Conservation (phyloP, 2,888 invertebrate genomes). For the Anthophora plumipes region DNA sequence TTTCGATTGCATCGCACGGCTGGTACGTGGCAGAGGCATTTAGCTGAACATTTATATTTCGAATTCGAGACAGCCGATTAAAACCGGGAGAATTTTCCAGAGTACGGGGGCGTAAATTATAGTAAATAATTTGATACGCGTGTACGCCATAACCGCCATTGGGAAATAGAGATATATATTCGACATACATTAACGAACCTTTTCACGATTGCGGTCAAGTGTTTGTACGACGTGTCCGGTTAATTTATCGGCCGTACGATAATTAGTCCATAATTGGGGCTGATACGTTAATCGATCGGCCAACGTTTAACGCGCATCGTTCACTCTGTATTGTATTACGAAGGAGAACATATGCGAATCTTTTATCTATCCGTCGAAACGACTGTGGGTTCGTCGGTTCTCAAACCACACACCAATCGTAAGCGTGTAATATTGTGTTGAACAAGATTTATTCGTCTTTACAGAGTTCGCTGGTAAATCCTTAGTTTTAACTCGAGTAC, state of each 20-base stretch:
- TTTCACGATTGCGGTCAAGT: conserved; percentile 30
- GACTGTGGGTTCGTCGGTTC: too few relatives aligned
- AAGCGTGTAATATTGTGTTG: too few relatives aligned
- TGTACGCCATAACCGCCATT: conserved; percentile 2
- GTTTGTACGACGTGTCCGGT: conserved; percentile 4
- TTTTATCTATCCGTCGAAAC: too few relatives aligned
- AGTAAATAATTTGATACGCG: conserved; percentile 32
- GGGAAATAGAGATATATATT: conserved; percentile 48
- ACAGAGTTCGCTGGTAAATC: too few relatives aligned
- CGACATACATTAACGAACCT: conserved; percentile 3
- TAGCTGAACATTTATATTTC: conserved; percentile 34
- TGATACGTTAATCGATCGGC: conserved; percentile 7
- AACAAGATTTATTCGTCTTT: too few relatives aligned
- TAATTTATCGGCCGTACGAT: conserved; percentile 24
- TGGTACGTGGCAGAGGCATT: neutral
- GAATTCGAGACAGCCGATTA: conserved; percentile 22
- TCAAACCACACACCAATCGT: too few relatives aligned
- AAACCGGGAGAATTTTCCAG: conserved; percentile 25
- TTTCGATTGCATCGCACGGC: neutral
- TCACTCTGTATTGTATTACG: neutral
- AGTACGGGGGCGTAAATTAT: conserved; percentile 32
- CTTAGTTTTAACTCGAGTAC: too few relatives aligned
- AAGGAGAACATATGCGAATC: too few relatives aligned
- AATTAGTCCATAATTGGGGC: conserved; percentile 38
- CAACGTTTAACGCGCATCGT: neutral